phyloP scores from a whole-genome alignment of 1,140 invertebrate species.

The Varroa destructor region DNA sequence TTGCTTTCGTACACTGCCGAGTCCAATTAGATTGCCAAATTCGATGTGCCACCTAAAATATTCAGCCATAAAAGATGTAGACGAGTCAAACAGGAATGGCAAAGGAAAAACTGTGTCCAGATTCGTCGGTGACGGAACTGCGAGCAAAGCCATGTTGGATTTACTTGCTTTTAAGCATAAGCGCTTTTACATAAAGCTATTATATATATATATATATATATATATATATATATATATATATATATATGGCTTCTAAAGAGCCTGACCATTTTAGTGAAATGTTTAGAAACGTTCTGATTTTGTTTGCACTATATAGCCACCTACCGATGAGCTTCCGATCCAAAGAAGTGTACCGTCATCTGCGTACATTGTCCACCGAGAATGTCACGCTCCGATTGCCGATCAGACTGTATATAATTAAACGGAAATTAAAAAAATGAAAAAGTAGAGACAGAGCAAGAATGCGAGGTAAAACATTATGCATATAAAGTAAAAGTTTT shows the following conservation, averaged over 20 bases:
- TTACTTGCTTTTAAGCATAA: not conserved
- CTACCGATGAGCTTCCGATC: constrained; percentile 44
- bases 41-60: constrained; percentile 35
- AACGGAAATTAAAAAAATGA: constrained; percentile 34
- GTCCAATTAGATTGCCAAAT: constrained; percentile 37
- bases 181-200: no score
- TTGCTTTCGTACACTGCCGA: constrained; percentile 34
- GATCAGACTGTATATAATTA: constrained; percentile 50
- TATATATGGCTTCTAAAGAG: no score
- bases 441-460: no score
- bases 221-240: no score
- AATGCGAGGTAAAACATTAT: no score
- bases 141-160: not conserved
- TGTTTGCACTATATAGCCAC: not conserved
- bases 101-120: not conserved
- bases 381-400: constrained; percentile 58
- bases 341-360: constrained; percentile 64
- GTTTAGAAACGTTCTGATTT: no score
- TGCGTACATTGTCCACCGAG: constrained; percentile 69
- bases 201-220: no score
- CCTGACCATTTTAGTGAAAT: no score
- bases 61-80: constrained; percentile 32
- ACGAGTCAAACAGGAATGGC: not conserved
- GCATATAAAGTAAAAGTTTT: no score
- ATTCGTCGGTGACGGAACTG: not conserved